Evolutionary conservation across 1,140 invertebrate genomes (phyloP).

Genomic region (Drosophila malerkotliana): DNA sequence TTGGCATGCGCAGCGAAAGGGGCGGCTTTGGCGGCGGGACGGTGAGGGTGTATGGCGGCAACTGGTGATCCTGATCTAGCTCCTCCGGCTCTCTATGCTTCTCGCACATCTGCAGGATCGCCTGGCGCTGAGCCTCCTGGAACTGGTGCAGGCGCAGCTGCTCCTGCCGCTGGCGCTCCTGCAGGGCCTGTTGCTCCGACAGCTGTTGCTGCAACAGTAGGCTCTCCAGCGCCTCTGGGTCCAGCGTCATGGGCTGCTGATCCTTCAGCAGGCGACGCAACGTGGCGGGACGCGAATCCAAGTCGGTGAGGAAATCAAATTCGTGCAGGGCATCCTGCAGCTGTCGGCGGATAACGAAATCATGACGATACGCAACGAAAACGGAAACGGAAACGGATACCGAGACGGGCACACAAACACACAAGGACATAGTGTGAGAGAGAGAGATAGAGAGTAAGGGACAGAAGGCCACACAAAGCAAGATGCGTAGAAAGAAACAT

Average conservation of each 20-base stretch:
- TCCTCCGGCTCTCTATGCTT: constrained; percentile 18
- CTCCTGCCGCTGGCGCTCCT: constrained; percentile 46
- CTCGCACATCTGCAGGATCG: constrained; percentile 72
- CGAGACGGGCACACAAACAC: constrained; percentile 51
- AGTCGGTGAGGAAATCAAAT: constrained; percentile 93
- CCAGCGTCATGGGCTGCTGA: constrained; percentile 67
- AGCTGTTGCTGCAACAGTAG: constrained; percentile 43
- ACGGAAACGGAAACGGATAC: constrained; percentile 40
- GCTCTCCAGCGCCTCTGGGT: constrained; percentile 45
- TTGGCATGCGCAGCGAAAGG: constrained; percentile 27
- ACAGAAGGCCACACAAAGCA: constrained; percentile 25
- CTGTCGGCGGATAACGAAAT: constrained; percentile 85
- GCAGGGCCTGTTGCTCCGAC: constrained; percentile 42
- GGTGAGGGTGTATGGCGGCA: constrained; percentile 16
- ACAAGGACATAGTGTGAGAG: constrained; percentile 18
- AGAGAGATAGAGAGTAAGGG: constrained; percentile 8
- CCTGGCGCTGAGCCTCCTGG: constrained; percentile 46
- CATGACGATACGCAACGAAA: constrained; percentile 41
- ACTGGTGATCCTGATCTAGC: constrained; percentile 21
- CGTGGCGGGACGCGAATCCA: constrained; percentile 78
- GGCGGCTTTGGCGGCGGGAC: constrained; percentile 7
- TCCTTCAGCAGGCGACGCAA: constrained; percentile 83
- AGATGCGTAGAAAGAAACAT: constrained; percentile 6
- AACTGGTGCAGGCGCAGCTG: constrained; percentile 46
- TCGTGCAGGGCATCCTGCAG: constrained; percentile 92